These are phyloP conservation scores for Peribatodes rhomboidaria DNA, from an alignment of 2,888 invertebrate genomes.

Conservation along the genomic window DNA sequence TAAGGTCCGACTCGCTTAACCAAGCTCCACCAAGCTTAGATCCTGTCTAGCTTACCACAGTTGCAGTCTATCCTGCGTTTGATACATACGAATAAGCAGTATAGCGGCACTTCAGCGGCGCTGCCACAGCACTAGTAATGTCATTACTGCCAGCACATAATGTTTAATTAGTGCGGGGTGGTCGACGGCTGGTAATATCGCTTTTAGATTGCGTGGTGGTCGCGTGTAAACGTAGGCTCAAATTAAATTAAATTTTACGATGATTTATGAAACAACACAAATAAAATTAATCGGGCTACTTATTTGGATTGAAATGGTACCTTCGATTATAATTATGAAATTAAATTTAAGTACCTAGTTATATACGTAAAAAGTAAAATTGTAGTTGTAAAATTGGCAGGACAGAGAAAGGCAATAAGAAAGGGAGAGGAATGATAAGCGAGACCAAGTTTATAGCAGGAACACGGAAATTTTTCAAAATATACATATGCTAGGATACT, in stretches of 20 bases:
- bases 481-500: too few species aligned
- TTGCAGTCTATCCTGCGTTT: constrained; percentile 8
- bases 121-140: background rate
- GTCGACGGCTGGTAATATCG: constrained; percentile 24
- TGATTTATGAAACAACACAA: constrained; percentile 18
- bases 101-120: background rate
- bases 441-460: background rate
- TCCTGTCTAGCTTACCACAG: constrained; percentile 1
- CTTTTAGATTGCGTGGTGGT: constrained; percentile 20
- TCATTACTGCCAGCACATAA: constrained; percentile 27
- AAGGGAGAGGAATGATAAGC: background rate
- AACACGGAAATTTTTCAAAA: too few species aligned
- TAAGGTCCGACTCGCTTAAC: background rate
- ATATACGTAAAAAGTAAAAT: too few species aligned
- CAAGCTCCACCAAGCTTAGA: too few species aligned
- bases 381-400: too few species aligned
- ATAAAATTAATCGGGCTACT: background rate
- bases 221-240: constrained; percentile 12
- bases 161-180: constrained; percentile 25
- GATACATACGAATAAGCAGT: constrained; percentile 22
- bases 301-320: constrained; percentile 5
- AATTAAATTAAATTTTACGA: constrained; percentile 28
- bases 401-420: too few species aligned
- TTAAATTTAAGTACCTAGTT: background rate
- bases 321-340: background rate